A percentile compares a stretch with the other conserved stretches of the same genome.
Conservation (phyloP, 2,113 vertebrate species). For the Grammomys surdaster region DNA sequence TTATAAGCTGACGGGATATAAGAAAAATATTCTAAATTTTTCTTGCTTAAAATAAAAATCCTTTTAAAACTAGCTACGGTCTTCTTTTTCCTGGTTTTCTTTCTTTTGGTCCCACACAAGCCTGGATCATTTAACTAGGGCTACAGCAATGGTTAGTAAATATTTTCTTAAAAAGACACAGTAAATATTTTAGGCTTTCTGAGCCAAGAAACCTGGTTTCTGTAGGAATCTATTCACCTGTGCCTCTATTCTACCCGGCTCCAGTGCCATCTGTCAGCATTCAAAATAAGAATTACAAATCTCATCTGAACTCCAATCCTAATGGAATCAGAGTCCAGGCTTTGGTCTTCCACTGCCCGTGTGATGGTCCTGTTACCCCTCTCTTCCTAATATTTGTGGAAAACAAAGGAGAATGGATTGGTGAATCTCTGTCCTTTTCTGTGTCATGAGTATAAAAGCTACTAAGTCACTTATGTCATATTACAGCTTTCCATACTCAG, state of each 20-base stretch:
- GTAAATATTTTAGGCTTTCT: slow-evolving; percentile 26
- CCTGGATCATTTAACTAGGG: slow-evolving; percentile 16
- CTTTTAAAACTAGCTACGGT: background rate
- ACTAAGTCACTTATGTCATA: slow-evolving; percentile 15
- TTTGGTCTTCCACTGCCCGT: background rate
- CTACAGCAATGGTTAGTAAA: background rate
- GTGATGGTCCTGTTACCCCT: background rate
- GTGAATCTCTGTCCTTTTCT: background rate
- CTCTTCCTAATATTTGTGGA: background rate
- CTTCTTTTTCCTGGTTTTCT: slow-evolving; percentile 5
- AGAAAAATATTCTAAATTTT: background rate
- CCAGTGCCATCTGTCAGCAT: background rate
- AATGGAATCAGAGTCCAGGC: background rate
- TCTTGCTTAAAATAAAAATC: background rate
- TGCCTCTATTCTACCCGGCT: background rate
- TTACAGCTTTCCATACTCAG: background rate
- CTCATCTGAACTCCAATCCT: slow-evolving; percentile 21
- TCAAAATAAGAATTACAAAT: slow-evolving; percentile 33
- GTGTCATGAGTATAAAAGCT: background rate
- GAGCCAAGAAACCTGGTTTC: slow-evolving; percentile 5
- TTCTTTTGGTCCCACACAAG: slow-evolving; percentile 22
- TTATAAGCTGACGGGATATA: background rate
- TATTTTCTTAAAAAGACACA: background rate
- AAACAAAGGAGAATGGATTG: background rate
- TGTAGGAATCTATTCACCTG: background rate